phyloP scores from a whole-genome alignment of 2,113 vertebrate genomes.

The Vidua chalybeata region DNA sequence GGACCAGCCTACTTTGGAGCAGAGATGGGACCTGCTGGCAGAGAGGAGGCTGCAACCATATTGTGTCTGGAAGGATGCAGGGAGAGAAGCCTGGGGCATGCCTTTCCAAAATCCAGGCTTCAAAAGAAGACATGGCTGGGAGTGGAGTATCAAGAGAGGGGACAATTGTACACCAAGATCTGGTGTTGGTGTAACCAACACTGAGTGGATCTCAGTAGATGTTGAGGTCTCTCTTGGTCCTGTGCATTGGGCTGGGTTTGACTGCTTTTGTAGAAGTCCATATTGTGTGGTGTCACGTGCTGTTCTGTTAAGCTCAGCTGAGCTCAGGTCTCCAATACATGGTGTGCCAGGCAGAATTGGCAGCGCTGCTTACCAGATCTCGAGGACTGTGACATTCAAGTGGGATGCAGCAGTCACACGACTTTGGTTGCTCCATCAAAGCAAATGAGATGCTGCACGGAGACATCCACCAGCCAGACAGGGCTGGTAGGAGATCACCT shows the following conservation, averaged over 20 bases:
- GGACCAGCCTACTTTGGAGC: neutral
- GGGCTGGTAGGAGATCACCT: neutral
- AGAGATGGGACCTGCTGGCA: neutral
- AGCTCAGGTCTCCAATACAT: neutral
- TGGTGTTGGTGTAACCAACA: neutral
- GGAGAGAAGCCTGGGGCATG: neutral
- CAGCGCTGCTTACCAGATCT: neutral
- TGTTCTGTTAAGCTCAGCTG: neutral
- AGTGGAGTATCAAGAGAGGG: neutral
- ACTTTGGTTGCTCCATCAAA: neutral
- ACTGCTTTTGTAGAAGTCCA: neutral
- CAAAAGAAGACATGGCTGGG: neutral
- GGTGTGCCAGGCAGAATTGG: neutral
- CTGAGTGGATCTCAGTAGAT: neutral
- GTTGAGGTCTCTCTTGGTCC: neutral
- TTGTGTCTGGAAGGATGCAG: neutral
- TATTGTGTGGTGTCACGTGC: neutral
- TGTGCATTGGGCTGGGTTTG: neutral
- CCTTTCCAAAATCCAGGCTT: constrained; percentile 6
- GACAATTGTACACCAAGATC: neutral
- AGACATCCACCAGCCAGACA: neutral
- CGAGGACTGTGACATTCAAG: rapidly evolving
- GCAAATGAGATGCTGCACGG: rapidly evolving
- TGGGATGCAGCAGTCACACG: neutral
- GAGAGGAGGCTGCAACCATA: neutral